Percentiles rank a stretch among this genome's conserved stretches.
phyloP scores from a whole-genome alignment of 2,797 vertebrate genomes.

The Sebastiscus albofasciatus region DNA sequence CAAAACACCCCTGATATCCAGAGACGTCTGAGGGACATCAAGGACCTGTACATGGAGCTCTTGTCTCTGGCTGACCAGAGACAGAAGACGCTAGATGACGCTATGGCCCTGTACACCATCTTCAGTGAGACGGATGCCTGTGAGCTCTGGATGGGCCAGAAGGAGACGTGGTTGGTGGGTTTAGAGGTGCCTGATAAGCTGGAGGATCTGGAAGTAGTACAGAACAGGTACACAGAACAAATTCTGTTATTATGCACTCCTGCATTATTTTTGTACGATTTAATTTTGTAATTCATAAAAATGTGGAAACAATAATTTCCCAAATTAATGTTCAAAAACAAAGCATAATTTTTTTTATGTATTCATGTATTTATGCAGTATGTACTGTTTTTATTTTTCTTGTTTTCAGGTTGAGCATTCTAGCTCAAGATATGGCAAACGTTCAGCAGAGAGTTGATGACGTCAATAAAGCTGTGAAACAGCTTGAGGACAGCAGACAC shows the following conservation, averaged over 20 bases:
- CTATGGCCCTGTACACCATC: slow-evolving; percentile 91
- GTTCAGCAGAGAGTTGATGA: slow-evolving; percentile 87
- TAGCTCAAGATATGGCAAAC: slow-evolving; percentile 91
- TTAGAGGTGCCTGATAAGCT: slow-evolving; percentile 91
- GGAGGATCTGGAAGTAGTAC: slow-evolving; percentile 95
- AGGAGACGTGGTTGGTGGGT: slow-evolving; percentile 93
- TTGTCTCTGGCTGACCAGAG: slow-evolving; percentile 87
- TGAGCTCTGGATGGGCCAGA: slow-evolving; percentile 96
- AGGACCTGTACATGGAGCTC: slow-evolving; percentile 88
- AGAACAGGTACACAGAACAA: slow-evolving; percentile 87
- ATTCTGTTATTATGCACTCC: neutral
- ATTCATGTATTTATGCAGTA: neutral
- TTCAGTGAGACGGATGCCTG: slow-evolving; percentile 95
- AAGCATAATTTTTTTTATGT: neutral
- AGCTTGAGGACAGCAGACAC: slow-evolving; percentile 92
- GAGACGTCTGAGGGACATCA: slow-evolving; percentile 85
- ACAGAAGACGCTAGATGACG: slow-evolving; percentile 89
- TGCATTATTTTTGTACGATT: neutral
- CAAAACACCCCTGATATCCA: slow-evolving; percentile 90
- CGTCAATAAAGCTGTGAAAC: slow-evolving; percentile 89
- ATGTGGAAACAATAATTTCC: neutral
- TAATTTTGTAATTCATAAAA: neutral
- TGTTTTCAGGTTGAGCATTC: slow-evolving; percentile 88
- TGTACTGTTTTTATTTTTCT: neutral
- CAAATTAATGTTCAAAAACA: neutral